Conservation (phyloP, 2,888 invertebrate species). For the Aphrophora alni region DNA sequence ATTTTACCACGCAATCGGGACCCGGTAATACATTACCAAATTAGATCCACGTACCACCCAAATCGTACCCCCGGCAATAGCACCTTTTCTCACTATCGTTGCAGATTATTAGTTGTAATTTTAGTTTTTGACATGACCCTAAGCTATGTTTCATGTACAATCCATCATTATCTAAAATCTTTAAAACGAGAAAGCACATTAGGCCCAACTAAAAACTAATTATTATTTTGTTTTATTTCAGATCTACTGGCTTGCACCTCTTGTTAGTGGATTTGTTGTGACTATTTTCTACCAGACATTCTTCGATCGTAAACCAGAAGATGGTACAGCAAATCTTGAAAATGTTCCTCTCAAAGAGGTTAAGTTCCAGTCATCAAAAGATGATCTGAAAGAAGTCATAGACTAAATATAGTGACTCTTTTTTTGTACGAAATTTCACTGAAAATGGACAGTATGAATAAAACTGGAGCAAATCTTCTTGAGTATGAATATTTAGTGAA, state of each 20-base stretch:
- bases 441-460: too few relatives aligned
- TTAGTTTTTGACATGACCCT: neutral
- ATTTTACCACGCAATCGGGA: too few relatives aligned
- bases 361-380: neutral
- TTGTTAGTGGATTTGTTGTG: slow-evolving; percentile 57
- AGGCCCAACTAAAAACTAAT: neutral
- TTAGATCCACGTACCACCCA: too few relatives aligned
- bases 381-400: neutral
- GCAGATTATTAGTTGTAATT: neutral
- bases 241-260: slow-evolving; percentile 74
- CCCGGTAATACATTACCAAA: too few relatives aligned
- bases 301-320: slow-evolving; percentile 19
- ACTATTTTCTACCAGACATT: slow-evolving; percentile 57
- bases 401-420: too few relatives aligned
- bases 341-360: slow-evolving; percentile 20
- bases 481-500: too few relatives aligned
- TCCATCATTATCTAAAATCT: neutral
- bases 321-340: neutral
- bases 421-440: too few relatives aligned
- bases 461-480: too few relatives aligned
- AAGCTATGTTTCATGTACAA: neutral
- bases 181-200: neutral
- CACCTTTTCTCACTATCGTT: too few relatives aligned
- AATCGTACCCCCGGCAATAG: too few relatives aligned
- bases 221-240: slow-evolving; percentile 50